Evolutionary conservation across 2,888 invertebrate species (phyloP).

Genomic region (Boloria euphrosyne): DNA sequence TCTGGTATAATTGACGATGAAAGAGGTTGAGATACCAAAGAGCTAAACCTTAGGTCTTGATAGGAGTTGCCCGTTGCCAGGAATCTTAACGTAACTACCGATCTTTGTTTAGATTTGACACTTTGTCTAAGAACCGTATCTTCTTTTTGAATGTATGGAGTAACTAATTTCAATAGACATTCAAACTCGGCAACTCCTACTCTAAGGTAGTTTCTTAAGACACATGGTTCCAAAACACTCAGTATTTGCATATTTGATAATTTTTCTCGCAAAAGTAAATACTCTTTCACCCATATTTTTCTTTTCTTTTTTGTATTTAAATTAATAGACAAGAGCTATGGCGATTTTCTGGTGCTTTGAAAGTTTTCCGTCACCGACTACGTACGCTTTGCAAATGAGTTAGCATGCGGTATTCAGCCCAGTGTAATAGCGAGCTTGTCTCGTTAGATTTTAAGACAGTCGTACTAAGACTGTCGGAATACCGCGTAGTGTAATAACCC

Average conservation of each 20-base stretch:
- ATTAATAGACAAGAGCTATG: no score
- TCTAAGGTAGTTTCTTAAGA: slow-evolving; percentile 31
- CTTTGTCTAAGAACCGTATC: background rate
- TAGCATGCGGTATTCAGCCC: no score
- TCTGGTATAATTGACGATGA: background rate
- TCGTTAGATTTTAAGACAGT: no score
- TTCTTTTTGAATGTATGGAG: background rate
- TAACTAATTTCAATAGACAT: background rate
- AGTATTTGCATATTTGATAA: slow-evolving; percentile 34
- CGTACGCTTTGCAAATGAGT: no score
- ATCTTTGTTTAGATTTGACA: background rate
- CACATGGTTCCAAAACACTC: slow-evolving; percentile 31
- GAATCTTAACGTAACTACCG: no score
- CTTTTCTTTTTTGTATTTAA: slow-evolving; percentile 25
- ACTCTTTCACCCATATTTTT: slow-evolving; percentile 30
- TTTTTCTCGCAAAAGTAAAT: slow-evolving; percentile 26
- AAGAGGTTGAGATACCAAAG: slow-evolving; percentile 1
- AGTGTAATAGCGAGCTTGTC: no score
- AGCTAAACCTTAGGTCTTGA: no score
- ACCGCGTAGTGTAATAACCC: no score
- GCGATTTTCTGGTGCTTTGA: no score
- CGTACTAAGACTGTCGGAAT: no score
- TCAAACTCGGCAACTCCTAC: background rate
- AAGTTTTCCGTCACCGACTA: no score
- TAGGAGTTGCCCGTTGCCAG: no score